Evolutionary conservation across 2,888 invertebrate genomes (phyloP).

Genomic region (Clunio marinus): DNA sequence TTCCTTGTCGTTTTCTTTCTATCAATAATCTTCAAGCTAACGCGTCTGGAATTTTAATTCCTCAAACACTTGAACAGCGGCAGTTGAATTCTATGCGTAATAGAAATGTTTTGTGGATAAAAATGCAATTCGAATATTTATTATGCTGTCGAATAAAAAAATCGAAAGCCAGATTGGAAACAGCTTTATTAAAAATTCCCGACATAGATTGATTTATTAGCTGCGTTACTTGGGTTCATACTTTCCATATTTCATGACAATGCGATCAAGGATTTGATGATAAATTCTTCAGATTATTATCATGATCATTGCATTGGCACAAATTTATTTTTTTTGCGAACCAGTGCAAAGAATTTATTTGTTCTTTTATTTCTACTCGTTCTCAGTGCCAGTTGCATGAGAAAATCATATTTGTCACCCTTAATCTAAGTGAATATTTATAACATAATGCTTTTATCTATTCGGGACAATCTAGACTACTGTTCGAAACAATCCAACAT

Average conservation of each 20-base stretch:
- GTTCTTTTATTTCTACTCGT: background rate
- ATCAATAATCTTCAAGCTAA: constrained; percentile 22
- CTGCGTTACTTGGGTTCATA: constrained; percentile 13
- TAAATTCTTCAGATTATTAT: constrained; percentile 30
- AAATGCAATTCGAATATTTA: constrained; percentile 36
- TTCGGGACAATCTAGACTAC: background rate
- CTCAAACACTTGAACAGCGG: background rate
- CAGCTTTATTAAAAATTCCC: constrained; percentile 37
- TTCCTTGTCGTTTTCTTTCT: constrained; percentile 15
- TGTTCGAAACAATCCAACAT: background rate
- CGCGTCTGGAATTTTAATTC: constrained; percentile 35
- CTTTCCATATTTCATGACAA: constrained; percentile 9
- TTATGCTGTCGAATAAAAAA: constrained; percentile 13
- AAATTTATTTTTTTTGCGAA: background rate
- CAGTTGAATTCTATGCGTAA: background rate
- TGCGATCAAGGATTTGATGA: constrained; percentile 17
- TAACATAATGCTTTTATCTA: background rate
- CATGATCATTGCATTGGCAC: background rate
- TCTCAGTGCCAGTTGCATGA: constrained; percentile 11
- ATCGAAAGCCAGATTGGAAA: background rate
- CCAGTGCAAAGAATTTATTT: background rate
- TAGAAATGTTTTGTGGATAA: constrained; percentile 13
- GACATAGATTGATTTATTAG: constrained; percentile 32
- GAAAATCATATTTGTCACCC: constrained; percentile 31
- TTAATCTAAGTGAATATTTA: constrained; percentile 7